These are phyloP conservation scores for Nixonia krombeini DNA, from an alignment of 1,140 invertebrate genomes.

Conservation along the genomic window DNA sequence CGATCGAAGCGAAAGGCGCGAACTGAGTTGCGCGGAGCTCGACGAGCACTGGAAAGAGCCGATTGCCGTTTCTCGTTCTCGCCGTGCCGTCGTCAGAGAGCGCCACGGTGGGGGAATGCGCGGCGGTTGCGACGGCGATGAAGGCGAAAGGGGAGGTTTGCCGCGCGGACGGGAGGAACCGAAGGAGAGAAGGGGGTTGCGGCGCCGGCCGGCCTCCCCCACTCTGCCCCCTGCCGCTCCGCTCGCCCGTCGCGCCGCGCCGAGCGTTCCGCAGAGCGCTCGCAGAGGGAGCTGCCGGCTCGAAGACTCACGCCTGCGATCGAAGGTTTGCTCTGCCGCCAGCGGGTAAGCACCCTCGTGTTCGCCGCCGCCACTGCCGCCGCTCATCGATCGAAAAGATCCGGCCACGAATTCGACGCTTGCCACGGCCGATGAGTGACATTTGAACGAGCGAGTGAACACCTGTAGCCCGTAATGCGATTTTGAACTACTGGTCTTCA, in stretches of 20 bases:
- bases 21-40: conserved; percentile 58
- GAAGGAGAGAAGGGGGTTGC: conserved; percentile 24
- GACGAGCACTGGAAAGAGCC: conserved; percentile 51
- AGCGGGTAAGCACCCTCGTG: too few species aligned
- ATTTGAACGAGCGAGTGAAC: too few species aligned
- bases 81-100: conserved; percentile 41
- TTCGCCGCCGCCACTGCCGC: too few species aligned
- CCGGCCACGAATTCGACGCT: too few species aligned
- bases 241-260: not conserved
- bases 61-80: conserved; percentile 41
- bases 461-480: too few species aligned
- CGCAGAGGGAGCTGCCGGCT: conserved; percentile 32
- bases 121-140: conserved; percentile 19
- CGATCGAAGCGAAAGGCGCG: conserved; percentile 54
- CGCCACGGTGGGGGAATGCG: conserved; percentile 42
- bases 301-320: too few species aligned
- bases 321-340: too few species aligned
- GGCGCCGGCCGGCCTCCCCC: not conserved
- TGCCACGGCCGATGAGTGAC: too few species aligned
- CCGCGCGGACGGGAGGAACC: conserved; percentile 7
- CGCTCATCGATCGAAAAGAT: too few species aligned
- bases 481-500: too few species aligned
- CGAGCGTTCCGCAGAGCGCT: too few species aligned
- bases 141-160: conserved; percentile 37
- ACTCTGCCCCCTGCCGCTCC: too few species aligned